These are phyloP conservation scores for Trichogramma dendrolimi DNA, from an alignment of 2,888 invertebrate genomes.

Conservation along the genomic window DNA sequence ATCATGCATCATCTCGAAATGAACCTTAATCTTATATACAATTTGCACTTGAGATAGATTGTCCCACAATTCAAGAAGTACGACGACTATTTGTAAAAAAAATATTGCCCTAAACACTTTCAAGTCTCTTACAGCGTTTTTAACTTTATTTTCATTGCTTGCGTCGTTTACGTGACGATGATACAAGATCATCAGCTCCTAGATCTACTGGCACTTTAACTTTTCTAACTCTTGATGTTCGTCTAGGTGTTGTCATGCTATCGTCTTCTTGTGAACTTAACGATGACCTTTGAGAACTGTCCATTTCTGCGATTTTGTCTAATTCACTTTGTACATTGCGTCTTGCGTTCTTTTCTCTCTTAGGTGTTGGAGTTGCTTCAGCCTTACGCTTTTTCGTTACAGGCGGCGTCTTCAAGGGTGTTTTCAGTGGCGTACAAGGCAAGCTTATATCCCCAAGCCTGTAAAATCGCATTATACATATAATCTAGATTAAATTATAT, in stretches of 20 bases:
- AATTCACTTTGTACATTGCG: conserved; percentile 6
- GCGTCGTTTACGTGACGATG: conserved; percentile 18
- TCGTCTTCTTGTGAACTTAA: neutral
- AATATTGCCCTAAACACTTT: neutral
- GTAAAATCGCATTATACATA: neutral
- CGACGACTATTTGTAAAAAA: neutral
- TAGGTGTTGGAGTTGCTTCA: conserved; percentile 1
- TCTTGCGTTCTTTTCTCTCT: conserved; percentile 6
- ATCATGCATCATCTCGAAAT: too few relatives aligned
- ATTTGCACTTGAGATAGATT: neutral
- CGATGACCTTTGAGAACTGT: neutral
- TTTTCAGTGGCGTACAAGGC: conserved; percentile 18
- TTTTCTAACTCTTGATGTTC: conserved; percentile 21
- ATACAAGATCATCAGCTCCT: neutral
- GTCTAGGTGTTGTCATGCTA: conserved; percentile 4
- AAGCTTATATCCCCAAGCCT: conserved; percentile 25
- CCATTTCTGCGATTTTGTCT: conserved; percentile 3
- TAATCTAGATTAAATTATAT: neutral
- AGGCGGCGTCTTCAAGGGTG: neutral
- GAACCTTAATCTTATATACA: too few relatives aligned
- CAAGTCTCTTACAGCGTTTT: neutral
- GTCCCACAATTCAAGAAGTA: neutral
- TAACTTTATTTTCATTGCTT: conserved; percentile 6
- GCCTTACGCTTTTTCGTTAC: conserved; percentile 18
- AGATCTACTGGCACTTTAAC: conserved; percentile 8